phyloP scores from a whole-genome alignment of 1,140 invertebrate species.

The Lucilia sericata region DNA sequence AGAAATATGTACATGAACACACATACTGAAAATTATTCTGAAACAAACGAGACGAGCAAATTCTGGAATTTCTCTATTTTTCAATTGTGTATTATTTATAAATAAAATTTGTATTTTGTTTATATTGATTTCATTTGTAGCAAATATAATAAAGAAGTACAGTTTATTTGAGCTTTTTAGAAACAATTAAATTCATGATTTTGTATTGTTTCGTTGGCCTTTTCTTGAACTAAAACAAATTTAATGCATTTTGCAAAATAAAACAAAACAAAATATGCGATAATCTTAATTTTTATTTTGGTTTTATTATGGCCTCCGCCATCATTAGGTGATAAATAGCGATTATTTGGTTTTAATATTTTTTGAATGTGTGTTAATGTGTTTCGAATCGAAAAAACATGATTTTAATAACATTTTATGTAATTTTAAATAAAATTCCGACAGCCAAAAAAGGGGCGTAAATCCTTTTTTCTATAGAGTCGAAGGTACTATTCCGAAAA shows the following conservation, averaged over 20 bases:
- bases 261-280: neutral
- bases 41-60: too few species aligned
- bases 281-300: neutral
- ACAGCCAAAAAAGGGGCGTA: too few species aligned
- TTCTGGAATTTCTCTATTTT: too few species aligned
- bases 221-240: neutral
- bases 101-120: neutral
- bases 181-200: neutral
- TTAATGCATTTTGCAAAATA: neutral
- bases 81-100: too few species aligned
- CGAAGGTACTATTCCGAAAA: too few species aligned
- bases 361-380: neutral
- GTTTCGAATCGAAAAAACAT: neutral
- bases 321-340: too few species aligned
- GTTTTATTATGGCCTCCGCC: neutral
- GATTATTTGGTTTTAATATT: neutral
- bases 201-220: neutral
- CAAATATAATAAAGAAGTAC: neutral
- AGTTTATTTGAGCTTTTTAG: neutral
- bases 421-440: too few species aligned
- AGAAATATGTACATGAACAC: too few species aligned
- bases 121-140: constrained; percentile 4
- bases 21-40: too few species aligned
- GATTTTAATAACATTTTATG: too few species aligned
- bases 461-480: too few species aligned